Conservation (phyloP, 2,113 vertebrate species). For the Crotalus viridis region DNA sequence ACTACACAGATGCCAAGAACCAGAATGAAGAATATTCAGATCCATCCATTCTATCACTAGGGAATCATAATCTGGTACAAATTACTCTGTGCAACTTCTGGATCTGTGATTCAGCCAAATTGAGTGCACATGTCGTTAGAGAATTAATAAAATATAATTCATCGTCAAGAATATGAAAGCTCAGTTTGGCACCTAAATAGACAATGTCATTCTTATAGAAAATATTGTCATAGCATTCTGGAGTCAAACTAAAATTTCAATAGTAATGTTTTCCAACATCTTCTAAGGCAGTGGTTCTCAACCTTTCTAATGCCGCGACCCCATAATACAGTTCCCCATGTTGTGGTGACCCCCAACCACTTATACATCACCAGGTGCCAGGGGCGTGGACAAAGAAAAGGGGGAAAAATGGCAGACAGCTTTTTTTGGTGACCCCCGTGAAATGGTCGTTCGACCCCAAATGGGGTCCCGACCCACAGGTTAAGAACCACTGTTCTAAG, state of each 20-base stretch:
- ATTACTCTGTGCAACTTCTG: not conserved
- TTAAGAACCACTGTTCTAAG: slow-evolving; percentile 24
- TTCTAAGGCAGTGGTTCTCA: slow-evolving; percentile 23
- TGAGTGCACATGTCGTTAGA: not conserved
- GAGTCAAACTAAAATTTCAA: slow-evolving; percentile 70
- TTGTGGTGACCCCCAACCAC: too few relatives aligned
- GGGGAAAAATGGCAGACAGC: too few relatives aligned
- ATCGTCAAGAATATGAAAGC: slow-evolving; percentile 17
- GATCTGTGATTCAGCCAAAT: not conserved
- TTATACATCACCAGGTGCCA: too few relatives aligned
- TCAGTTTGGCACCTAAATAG: slow-evolving; percentile 46
- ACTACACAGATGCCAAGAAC: not conserved
- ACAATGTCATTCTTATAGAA: slow-evolving; percentile 42
- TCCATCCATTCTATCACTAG: not conserved
- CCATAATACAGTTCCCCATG: too few relatives aligned
- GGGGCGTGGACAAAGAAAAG: too few relatives aligned
- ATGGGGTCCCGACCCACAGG: too few relatives aligned
- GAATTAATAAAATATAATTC: not conserved
- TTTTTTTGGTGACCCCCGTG: too few relatives aligned
- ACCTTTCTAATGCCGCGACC: too few relatives aligned
- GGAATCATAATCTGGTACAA: not conserved
- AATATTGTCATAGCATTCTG: slow-evolving; percentile 51
- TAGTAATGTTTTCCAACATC: slow-evolving; percentile 68
- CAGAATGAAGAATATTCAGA: not conserved
- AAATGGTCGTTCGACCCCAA: too few relatives aligned